Evolutionary conservation across 2,113 vertebrate species (phyloP).

Genomic region (Rhipidura dahli): DNA sequence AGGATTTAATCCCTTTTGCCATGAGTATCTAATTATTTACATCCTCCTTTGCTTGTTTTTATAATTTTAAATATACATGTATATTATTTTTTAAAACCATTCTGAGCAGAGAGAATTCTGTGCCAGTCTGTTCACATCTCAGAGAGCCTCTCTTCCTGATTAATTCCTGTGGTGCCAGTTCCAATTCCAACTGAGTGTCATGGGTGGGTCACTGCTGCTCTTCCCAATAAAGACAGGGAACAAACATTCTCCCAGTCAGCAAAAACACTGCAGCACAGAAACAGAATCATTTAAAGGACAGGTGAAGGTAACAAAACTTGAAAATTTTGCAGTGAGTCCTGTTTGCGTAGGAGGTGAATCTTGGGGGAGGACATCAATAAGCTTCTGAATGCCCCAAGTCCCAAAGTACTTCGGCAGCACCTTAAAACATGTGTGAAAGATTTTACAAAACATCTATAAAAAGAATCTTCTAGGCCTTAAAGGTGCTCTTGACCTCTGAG

Average conservation of each 20-base stretch:
- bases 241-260: not conserved
- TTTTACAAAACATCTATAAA: not conserved
- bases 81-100: not conserved
- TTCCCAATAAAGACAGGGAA: not conserved
- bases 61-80: not conserved
- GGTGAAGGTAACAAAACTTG: not conserved
- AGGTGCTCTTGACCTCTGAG: not conserved
- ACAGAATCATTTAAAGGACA: not conserved
- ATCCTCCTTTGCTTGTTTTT: not conserved
- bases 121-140: not conserved
- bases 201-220: not conserved
- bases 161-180: not conserved
- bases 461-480: not conserved
- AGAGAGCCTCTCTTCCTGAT: not conserved
- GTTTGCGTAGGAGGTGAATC: not conserved
- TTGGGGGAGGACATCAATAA: not conserved
- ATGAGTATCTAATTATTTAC: not conserved
- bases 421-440: not conserved
- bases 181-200: not conserved
- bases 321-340: not conserved
- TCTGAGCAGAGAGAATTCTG: not conserved
- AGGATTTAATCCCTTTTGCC: constrained; percentile 7
- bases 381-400: not conserved
- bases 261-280: not conserved
- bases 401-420: not conserved